A percentile compares a stretch with the other conserved stretches of the same genome.
phyloP scores from a whole-genome alignment of 2,888 invertebrate species.

The Meta bourneti region DNA sequence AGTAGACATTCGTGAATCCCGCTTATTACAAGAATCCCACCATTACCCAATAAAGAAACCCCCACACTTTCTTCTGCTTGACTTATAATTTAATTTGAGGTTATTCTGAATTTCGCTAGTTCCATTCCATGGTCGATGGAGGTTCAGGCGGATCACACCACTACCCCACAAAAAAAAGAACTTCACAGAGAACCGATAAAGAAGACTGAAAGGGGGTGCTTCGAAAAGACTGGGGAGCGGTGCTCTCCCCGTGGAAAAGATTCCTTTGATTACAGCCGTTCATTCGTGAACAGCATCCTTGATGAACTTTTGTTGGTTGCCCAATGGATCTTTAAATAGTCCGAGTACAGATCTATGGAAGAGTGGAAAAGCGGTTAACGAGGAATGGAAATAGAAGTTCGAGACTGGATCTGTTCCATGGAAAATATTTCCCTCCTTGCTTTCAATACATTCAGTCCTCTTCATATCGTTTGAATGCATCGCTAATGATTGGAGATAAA shows the following conservation, averaged over 20 bases:
- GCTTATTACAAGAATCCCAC: not conserved
- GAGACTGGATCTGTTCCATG: not conserved
- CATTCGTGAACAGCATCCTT: conserved; percentile 40
- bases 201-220: not conserved
- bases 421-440: not conserved
- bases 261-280: conserved; percentile 63
- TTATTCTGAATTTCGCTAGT: conserved; percentile 2
- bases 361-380: not conserved
- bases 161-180: not conserved
- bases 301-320: conserved; percentile 54
- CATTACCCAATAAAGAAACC: not conserved
- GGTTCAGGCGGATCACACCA: not conserved
- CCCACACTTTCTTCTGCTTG: not conserved
- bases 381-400: not conserved
- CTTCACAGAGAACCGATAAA: conserved; percentile 21
- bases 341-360: not conserved
- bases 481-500: not conserved
- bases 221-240: not conserved
- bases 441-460: not conserved
- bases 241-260: conserved; percentile 17
- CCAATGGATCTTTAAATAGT: conserved; percentile 51
- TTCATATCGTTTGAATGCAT: not conserved
- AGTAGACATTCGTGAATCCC: not conserved
- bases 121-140: not conserved
- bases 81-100: not conserved